Conservation (phyloP, 2,113 vertebrate genomes). For the Camelus dromedarius region DNA sequence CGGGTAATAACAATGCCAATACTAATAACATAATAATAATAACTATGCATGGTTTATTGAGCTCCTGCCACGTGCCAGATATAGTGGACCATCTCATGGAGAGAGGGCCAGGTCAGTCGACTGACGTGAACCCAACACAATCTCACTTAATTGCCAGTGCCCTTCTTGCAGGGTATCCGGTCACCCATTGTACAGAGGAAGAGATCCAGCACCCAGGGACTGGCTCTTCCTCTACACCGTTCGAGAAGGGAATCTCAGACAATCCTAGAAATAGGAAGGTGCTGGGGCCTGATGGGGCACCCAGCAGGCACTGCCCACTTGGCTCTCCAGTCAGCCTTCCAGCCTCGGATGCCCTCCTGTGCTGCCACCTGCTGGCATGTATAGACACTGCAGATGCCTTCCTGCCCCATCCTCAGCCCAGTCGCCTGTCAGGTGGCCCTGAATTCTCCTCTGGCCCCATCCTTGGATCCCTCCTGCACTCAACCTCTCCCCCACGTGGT, state of each 20-base stretch:
- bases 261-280: not conserved
- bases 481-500: not conserved
- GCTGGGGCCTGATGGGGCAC: too few species aligned
- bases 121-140: rapidly evolving
- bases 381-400: not conserved
- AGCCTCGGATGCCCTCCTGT: not conserved
- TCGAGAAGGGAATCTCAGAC: not conserved
- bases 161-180: rapidly evolving
- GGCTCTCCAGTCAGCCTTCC: not conserved
- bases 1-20: not conserved
- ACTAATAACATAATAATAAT: not conserved
- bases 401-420: not conserved
- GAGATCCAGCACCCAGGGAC: not conserved
- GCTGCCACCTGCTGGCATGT: not conserved
- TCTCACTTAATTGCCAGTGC: not conserved
- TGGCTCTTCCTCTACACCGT: not conserved
- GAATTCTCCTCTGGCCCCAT: not conserved
- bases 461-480: not conserved
- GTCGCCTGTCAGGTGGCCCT: not conserved
- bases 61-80: not conserved
- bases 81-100: not conserved
- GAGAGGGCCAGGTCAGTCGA: not conserved
- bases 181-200: not conserved
- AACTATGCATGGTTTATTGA: not conserved
- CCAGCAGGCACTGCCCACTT: not conserved